Base-by-base conservation (phyloP, 1,140 invertebrate species). In the Paraescarpia echinospica region DNA sequence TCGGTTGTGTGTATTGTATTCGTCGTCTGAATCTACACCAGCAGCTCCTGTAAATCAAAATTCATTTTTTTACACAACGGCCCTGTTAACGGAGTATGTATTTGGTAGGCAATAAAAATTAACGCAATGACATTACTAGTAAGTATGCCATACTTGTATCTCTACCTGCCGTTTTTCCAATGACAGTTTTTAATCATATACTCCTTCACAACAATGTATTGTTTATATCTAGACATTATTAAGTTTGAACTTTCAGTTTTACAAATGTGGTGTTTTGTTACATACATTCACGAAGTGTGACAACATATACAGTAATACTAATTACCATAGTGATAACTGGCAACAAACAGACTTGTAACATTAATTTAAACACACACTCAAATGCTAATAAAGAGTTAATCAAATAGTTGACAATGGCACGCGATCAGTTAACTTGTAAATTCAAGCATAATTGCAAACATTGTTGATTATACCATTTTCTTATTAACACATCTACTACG, bases 1-100 rank as follows among this genome's bases (percentile, higher is more conserved):
- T 92, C 95, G 93, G 93, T 96, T 96, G 91, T 95, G 95, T 92
- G 95, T 96, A 92, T 93, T 95, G 88, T 94, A 88, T 91, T 95
- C 94, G 34, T 95, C 89, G 90, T 93, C 94, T 48, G 94, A 91
- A 92, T 95, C 94, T 89, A 95, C 95, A 77, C 94, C 93, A 34
- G 93, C 93, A 89, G 94, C 91, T 94, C 95, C 95, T 96, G 92
- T 35, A 94, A 94, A 34, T 93, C 1, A 93, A 93, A 92, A 27
- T 35, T 35, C 34, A 90, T 90, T n/a, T 12, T 27, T 35, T 34
- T 91, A 91, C 22, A 35, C 33, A 41, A 31, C n/a, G 0, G n/a
- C 33, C 14, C 89, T 90, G 89, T 12, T 41, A 91, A 93, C 34
- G 34, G 27, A 35, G 35, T 18, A n/a, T 59, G 34, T 59, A 6